Evolutionary conservation across 2,888 invertebrate species (phyloP).

Genomic region (Acleris cristana): DNA sequence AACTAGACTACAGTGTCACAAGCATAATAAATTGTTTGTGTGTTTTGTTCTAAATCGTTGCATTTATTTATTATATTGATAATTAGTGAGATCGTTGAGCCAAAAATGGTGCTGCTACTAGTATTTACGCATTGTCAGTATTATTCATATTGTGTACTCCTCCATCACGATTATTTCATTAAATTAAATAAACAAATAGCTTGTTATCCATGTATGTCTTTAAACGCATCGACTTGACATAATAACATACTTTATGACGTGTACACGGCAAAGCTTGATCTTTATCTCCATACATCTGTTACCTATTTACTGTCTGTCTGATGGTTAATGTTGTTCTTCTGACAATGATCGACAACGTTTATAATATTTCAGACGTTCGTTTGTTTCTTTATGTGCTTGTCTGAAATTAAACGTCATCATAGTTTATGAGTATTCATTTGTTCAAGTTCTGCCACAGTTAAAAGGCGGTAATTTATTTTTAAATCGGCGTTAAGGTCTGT

Average conservation of each 20-base stretch:
- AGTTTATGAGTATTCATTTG: too few relatives aligned
- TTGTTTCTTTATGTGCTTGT: too few relatives aligned
- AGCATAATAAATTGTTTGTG: too few relatives aligned
- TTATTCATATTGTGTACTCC: background rate
- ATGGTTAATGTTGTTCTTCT: slow-evolving; percentile 3
- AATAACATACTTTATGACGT: slow-evolving; percentile 11
- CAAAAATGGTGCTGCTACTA: background rate
- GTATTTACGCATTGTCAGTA: background rate
- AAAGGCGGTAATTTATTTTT: too few relatives aligned
- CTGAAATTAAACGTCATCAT: too few relatives aligned
- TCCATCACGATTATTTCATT: slow-evolving; percentile 14
- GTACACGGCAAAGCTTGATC: slow-evolving; percentile 9
- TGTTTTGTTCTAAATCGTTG: background rate
- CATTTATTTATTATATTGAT: background rate
- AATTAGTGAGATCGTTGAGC: too few relatives aligned
- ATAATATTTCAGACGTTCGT: background rate
- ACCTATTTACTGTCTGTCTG: slow-evolving; percentile 25
- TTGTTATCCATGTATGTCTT: slow-evolving; percentile 20
- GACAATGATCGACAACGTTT: background rate
- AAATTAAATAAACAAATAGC: background rate
- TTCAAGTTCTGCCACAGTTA: too few relatives aligned
- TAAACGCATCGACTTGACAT: slow-evolving; percentile 7
- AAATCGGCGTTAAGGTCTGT: too few relatives aligned
- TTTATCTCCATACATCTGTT: slow-evolving; percentile 13
- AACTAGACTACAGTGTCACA: too few relatives aligned